A percentile compares a stretch with the other conserved stretches of the same genome.
phyloP scores from a whole-genome alignment of 2,888 invertebrate genomes.

The Rhamphomyia laevipes region DNA sequence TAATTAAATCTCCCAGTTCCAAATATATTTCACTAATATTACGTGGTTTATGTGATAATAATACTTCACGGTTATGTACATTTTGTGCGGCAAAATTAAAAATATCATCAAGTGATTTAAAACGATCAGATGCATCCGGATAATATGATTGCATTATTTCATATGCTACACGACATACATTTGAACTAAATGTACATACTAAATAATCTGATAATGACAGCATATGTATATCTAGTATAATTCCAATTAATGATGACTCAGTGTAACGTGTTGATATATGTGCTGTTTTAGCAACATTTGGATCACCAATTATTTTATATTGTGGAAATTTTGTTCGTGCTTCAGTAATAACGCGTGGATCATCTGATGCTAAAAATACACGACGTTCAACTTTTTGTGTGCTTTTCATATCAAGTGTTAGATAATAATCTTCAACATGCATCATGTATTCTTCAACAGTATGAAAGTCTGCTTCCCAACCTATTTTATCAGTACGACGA shows the following conservation, averaged over 20 bases:
- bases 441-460: constrained; percentile 91
- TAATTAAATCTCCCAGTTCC: constrained; percentile 68
- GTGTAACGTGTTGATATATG: constrained; percentile 84
- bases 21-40: constrained; percentile 57
- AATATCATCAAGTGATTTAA: constrained; percentile 91
- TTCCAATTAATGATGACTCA: constrained; percentile 80
- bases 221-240: constrained; percentile 87
- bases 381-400: constrained; percentile 46
- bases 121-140: constrained; percentile 56
- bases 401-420: constrained; percentile 55
- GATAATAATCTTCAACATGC: constrained; percentile 80
- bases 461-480: constrained; percentile 96
- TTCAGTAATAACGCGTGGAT: constrained; percentile 62
- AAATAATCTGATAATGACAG: constrained; percentile 80
- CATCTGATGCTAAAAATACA: constrained; percentile 91
- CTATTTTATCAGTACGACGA: constrained; percentile 78
- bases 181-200: constrained; percentile 99
- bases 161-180: constrained; percentile 96
- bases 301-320: constrained; percentile 83
- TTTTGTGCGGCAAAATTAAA: constrained; percentile 98
- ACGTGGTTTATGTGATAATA: constrained; percentile 55
- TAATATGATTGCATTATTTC: constrained; percentile 76
- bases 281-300: constrained; percentile 77
- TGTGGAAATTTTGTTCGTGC: constrained; percentile 64
- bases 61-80: constrained; percentile 69